Evolutionary conservation across 2,797 vertebrate species (phyloP).

Genomic region (Acropternis orthonyx): DNA sequence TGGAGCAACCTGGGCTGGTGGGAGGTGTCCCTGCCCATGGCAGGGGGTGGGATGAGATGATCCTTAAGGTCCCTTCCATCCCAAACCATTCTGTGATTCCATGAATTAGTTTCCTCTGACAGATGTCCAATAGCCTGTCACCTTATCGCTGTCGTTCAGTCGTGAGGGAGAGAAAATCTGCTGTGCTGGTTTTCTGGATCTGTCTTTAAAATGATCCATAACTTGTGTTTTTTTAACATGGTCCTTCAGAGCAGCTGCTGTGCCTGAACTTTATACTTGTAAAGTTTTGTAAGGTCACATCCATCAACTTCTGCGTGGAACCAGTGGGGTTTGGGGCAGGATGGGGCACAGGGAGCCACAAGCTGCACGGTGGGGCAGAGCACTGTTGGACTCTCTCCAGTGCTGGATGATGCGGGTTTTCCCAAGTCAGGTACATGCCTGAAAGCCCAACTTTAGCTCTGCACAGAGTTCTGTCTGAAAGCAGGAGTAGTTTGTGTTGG

Average conservation of each 20-base stretch:
- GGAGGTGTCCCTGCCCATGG: neutral
- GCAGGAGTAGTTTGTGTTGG: neutral
- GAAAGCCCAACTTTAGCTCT: neutral
- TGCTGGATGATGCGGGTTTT: neutral
- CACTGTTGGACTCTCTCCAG: no score
- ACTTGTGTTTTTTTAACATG: fast-evolving
- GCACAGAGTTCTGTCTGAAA: neutral
- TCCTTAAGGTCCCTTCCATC: no score
- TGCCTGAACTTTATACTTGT: fast-evolving
- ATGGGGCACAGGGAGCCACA: fast-evolving
- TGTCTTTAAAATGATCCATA: fast-evolving
- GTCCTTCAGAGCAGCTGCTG: neutral
- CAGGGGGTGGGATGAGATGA: no score
- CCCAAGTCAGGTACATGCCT: neutral
- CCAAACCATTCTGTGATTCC: neutral
- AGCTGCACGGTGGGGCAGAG: neutral
- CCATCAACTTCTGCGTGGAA: neutral
- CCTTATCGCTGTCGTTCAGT: fast-evolving
- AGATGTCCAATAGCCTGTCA: neutral
- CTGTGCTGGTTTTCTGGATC: neutral
- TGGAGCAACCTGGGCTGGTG: neutral
- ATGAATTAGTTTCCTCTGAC: neutral
- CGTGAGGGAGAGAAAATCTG: neutral
- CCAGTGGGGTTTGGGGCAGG: neutral
- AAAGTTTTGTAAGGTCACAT: fast-evolving